Evolutionary conservation across 35 echinoderm and acorn worm genomes (phyloP), one percentile per base, ranked within the genome.

Genomic region (Ophioderma brevispina): DNA sequence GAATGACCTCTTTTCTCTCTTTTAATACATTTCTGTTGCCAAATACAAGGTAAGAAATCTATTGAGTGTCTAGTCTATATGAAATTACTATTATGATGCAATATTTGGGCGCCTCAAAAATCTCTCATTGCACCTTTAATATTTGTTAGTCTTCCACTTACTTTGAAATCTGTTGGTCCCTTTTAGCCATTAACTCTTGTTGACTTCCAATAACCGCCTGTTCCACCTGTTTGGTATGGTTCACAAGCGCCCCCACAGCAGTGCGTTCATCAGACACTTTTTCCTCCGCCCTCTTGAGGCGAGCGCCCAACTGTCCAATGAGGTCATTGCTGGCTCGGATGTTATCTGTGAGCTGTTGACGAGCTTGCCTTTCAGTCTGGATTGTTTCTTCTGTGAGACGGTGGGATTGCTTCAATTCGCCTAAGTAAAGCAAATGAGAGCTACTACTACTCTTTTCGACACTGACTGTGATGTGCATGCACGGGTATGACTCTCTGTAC

Each of bases 191-290:
- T 25, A 99, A 42, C 40, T 99, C 97, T 64, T 99, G 97, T 55
- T 99, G 97, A 75, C 97, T 93, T 33, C 97, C 96, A 37, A 99
- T 75, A 17, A 99, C 97, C 11, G 97, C 97, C 33, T 99, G 97
- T 42, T 99, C 97, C 0, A 99, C 97, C 91, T 99, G 97, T 39
- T 99, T 99, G 59, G 97, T 99, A 50, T 98, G 96, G 55, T 99
- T 99, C 4, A 99, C 97, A 5, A 99, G 76, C 3, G 97, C 97
- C 34, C 97, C 94, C 5, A 99, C 97, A 6, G 97, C 97, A 36
- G 97, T 90, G 70, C 97, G 90, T 75, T 99, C 97, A 33, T 99
- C 97, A 8, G 93, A 91, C 19, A 99, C 94, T 32, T 92, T 89
- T 39, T 99, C 97, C 75, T 99, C 97, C 3, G 97, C 97, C 36